Conservation (phyloP, 2,797 vertebrate species). For the Percopsis omiscomaycus region DNA sequence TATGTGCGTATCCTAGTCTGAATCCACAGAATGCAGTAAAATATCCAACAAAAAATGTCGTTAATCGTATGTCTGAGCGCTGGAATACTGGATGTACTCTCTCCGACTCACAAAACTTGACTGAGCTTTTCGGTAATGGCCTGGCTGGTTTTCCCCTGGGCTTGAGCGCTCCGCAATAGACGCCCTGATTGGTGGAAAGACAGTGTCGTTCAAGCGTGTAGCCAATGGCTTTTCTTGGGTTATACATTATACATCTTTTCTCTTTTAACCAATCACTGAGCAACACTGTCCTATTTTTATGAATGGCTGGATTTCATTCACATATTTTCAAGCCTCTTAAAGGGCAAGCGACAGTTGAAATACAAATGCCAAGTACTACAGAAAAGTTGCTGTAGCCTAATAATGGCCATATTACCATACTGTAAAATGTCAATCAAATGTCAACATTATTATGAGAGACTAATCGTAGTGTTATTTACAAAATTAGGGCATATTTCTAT, state of each 20-base stretch:
- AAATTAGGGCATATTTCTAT: neutral
- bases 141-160: slow-evolving; percentile 64
- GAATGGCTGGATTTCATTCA: slow-evolving; percentile 87
- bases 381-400: slow-evolving; percentile 1
- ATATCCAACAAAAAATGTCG: slow-evolving; percentile 61
- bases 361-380: slow-evolving; percentile 1
- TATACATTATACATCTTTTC: slow-evolving; percentile 38
- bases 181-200: slow-evolving; percentile 56
- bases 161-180: slow-evolving; percentile 37
- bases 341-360: slow-evolving; percentile 63
- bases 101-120: slow-evolving; percentile 73
- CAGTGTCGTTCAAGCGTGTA: slow-evolving; percentile 43
- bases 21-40: slow-evolving; percentile 29
- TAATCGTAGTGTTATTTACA: too few relatives aligned
- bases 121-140: slow-evolving; percentile 75
- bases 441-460: slow-evolving; percentile 1
- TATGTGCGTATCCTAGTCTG: slow-evolving; percentile 26
- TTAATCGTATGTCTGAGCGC: slow-evolving; percentile 12
- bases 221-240: slow-evolving; percentile 67
- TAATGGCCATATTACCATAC: neutral
- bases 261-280: slow-evolving; percentile 64
- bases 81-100: slow-evolving; percentile 32
- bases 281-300: slow-evolving; percentile 76
- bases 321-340: slow-evolving; percentile 65
- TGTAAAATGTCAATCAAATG: neutral